Evolutionary conservation across 1,140 invertebrate genomes (phyloP), one percentile per base, ranked within the genome.

Genomic region (Telenomus remus): DNA sequence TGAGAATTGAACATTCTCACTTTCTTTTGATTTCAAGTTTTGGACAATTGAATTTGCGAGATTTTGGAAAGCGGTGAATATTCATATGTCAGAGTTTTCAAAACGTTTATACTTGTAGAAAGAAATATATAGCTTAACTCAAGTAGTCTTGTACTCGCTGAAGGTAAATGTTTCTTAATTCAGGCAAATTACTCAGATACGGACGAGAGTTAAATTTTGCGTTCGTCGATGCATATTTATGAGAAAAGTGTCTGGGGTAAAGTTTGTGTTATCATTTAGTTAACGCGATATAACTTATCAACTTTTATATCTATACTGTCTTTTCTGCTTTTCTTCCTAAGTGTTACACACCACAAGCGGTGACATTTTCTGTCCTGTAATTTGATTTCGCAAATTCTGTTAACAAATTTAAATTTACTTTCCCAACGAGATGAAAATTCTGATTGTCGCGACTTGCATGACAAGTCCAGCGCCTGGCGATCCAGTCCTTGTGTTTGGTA

Each of bases 221-320:
- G 72, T 76, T 69, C 64, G 37, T 69, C 56, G 50, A 75, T 75
- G 64, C 63, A 75, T 75, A 75, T 75, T 69, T 75, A 75, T 75
- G 64, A 74, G 72, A 63, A 64, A 68, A 64, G 57, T 64, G 46
- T 64, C 64, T 63, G 8, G 57, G 34, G 47, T 46, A 64, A 64
- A 75, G 53, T 75, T 69, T 69, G 48, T 69, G 51, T 75, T 66
- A 74, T 74, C 63, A 56, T 68, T 68, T 75, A 43, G 34, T 34
- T 53, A 53, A 57, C 53, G 61, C 37, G 57, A 75, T 56, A 63
- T 37, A 66, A 63, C 46, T 49, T 65, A 54, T 55, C 49, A 59
- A 49, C 34, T 55, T 48, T 73, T 60, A 27, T 55, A 34, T 61
- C 56, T n/a, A 14, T 39, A 39, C 49, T 0, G 11, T 54, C 53